Conservation (phyloP, 2,888 invertebrate genomes). For the Cyclophora albipunctata region DNA sequence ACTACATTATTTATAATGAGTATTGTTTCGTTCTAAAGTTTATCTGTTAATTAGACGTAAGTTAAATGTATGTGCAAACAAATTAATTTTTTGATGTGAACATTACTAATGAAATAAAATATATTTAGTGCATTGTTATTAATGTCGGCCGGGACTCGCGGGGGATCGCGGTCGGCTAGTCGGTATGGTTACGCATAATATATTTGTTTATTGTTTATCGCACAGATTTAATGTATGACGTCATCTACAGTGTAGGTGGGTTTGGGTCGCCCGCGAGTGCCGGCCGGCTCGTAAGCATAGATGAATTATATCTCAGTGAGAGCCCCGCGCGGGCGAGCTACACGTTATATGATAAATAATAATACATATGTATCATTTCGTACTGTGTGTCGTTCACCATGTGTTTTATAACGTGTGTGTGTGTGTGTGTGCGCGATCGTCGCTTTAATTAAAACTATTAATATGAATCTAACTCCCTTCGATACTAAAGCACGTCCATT, state of each 20-base stretch:
- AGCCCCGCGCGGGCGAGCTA: constrained; percentile 1
- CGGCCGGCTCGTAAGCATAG: constrained; percentile 5
- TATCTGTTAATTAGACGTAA: constrained; percentile 41
- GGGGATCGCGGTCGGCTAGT: constrained; percentile 4
- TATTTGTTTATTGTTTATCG: too few species aligned
- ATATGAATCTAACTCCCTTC: too few species aligned
- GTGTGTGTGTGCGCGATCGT: constrained; percentile 17
- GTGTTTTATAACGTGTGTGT: constrained; percentile 27
- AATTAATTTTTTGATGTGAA: constrained; percentile 47
- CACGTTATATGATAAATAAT: constrained; percentile 17
- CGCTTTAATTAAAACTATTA: constrained; percentile 2
- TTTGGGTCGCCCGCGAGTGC: neutral
- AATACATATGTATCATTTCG: constrained; percentile 18
- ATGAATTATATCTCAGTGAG: neutral
- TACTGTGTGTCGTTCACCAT: constrained; percentile 35
- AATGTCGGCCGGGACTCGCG: neutral
- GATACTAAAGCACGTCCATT: constrained; percentile 2
- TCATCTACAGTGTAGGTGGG: neutral
- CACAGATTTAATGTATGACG: neutral
- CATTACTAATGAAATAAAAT: constrained; percentile 38
- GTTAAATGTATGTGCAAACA: constrained; percentile 36
- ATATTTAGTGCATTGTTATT: constrained; percentile 18
- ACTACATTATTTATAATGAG: neutral
- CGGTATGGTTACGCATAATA: too few species aligned
- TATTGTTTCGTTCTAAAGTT: constrained; percentile 4